Conservation (phyloP, 23 tunicate genomes). For the Ascidia mentula region DNA sequence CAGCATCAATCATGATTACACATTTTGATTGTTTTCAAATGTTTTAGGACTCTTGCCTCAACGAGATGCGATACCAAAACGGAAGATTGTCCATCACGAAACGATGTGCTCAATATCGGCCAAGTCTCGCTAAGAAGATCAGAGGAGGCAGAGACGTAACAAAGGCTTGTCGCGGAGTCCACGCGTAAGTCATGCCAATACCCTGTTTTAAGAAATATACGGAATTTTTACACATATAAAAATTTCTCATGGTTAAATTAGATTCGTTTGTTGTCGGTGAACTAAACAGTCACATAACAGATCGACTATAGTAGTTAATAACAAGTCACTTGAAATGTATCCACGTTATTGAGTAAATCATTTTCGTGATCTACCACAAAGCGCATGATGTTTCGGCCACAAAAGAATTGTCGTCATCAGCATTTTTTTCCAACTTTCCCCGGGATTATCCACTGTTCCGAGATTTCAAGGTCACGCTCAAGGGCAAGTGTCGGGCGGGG, state of each 20-base stretch:
- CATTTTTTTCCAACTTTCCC: neutral
- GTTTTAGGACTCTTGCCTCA: constrained; percentile 57
- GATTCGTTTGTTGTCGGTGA: too few relatives aligned
- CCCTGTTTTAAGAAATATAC: too few relatives aligned
- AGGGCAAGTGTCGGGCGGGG: neutral
- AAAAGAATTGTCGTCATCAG: neutral
- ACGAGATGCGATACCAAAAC: constrained; percentile 67
- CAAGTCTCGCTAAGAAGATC: constrained; percentile 36
- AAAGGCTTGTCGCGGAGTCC: constrained; percentile 52
- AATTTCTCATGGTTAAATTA: too few relatives aligned
- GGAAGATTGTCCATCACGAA: constrained; percentile 56
- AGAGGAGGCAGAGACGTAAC: constrained; percentile 49
- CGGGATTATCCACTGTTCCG: neutral
- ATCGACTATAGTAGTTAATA: too few relatives aligned
- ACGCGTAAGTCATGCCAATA: constrained; percentile 54
- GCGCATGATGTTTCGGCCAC: neutral
- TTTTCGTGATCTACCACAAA: too few relatives aligned
- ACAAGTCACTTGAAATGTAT: too few relatives aligned
- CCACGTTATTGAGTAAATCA: too few relatives aligned
- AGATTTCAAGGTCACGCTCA: neutral
- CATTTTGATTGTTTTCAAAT: too few relatives aligned
- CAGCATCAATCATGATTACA: too few relatives aligned
- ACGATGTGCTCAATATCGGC: constrained; percentile 61
- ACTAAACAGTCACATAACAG: too few relatives aligned
- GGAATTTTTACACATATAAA: too few relatives aligned